These are phyloP conservation scores for Acropora tenuis DNA, from an alignment of 64 coral and sea anemone genomes.

Conservation along the genomic window DNA sequence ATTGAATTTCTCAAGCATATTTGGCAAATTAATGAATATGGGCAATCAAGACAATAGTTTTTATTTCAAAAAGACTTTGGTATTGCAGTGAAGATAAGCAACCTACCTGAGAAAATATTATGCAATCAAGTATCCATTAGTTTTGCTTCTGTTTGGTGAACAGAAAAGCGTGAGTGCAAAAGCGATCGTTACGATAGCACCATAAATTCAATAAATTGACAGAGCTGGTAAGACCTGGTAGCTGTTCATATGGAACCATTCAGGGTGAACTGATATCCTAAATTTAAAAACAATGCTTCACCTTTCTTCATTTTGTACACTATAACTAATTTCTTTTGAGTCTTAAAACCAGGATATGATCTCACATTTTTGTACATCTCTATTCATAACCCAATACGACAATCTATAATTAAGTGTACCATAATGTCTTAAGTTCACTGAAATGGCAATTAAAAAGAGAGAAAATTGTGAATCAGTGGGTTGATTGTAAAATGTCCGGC, in stretches of 20 bases:
- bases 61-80: slow-evolving; percentile 4
- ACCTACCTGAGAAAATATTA: slow-evolving; percentile 8
- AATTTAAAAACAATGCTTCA: background rate
- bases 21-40: background rate
- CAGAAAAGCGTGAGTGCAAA: background rate
- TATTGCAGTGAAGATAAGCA: background rate
- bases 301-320: background rate
- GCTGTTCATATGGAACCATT: background rate
- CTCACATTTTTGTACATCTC: background rate
- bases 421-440: too few relatives aligned
- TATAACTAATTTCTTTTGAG: background rate
- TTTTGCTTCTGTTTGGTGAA: background rate
- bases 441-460: too few relatives aligned
- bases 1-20: slow-evolving; percentile 8
- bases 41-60: background rate
- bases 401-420: slow-evolving; percentile 4
- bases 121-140: background rate
- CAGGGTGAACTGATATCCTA: slow-evolving; percentile 21
- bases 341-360: background rate
- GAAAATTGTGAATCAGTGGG: too few relatives aligned
- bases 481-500: too few relatives aligned
- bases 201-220: slow-evolving; percentile 4
- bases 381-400: background rate
- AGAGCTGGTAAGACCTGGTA: background rate
- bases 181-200: background rate